Conservation (phyloP, 2,888 invertebrate genomes). For the Barypeithes pellucidus region DNA sequence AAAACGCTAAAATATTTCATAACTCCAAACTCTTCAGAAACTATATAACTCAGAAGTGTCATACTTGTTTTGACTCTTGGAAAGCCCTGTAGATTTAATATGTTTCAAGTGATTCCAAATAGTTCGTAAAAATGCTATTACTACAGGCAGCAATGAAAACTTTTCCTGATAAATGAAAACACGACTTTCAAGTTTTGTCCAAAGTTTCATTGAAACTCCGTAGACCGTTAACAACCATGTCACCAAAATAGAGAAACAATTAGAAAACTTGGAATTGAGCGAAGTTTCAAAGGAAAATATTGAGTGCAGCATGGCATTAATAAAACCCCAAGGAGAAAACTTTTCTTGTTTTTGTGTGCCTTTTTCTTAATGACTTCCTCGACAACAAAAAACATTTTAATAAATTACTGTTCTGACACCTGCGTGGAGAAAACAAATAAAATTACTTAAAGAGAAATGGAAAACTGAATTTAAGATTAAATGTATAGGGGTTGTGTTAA, state of each 20-base stretch:
- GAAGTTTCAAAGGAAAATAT: constrained; percentile 44
- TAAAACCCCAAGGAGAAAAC: constrained; percentile 30
- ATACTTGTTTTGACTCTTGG: constrained; percentile 31
- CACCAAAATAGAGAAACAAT: constrained; percentile 54
- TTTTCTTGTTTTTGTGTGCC: constrained; percentile 29
- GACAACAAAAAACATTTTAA: constrained; percentile 28
- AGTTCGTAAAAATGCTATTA: constrained; percentile 54
- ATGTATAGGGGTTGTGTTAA: neutral
- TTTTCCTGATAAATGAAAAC: constrained; percentile 54
- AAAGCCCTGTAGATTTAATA: constrained; percentile 34
- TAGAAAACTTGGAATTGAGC: constrained; percentile 53
- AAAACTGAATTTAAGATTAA: constrained; percentile 7
- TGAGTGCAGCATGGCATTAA: constrained; percentile 44
- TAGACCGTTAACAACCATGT: constrained; percentile 54
- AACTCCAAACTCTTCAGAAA: constrained; percentile 15
- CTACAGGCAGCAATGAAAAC: constrained; percentile 47
- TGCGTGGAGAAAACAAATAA: constrained; percentile 11
- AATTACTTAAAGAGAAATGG: neutral
- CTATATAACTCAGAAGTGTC: constrained; percentile 27
- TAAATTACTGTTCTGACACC: constrained; percentile 28
- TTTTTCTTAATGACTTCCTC: constrained; percentile 28
- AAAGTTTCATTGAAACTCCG: constrained; percentile 53
- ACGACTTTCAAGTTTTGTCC: constrained; percentile 52
- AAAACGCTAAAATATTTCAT: constrained; percentile 15
- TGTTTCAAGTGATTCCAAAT: constrained; percentile 37